phyloP scores from a whole-genome alignment of 2,113 vertebrate species.

The Centrocercus urophasianus region DNA sequence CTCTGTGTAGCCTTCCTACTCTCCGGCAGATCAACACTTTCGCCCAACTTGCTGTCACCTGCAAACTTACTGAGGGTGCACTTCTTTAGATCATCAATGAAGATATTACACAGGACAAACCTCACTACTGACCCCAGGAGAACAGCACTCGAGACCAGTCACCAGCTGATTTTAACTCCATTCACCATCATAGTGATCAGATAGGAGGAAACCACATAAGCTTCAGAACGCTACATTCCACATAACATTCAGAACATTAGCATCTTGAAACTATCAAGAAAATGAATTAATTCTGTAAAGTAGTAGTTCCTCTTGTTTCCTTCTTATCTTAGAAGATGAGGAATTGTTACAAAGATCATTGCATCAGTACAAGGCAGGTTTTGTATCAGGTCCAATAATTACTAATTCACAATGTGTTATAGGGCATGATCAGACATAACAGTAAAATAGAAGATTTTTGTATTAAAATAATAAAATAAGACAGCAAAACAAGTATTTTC shows the following conservation, averaged over 20 bases:
- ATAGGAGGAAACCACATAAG: background rate
- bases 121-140: too few relatives aligned
- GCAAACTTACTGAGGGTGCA: too few relatives aligned
- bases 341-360: background rate
- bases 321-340: background rate
- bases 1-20: too few relatives aligned
- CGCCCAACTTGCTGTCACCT: too few relatives aligned
- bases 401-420: background rate
- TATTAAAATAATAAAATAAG: background rate
- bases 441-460: background rate
- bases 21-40: too few relatives aligned
- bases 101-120: too few relatives aligned
- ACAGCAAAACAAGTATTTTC: background rate
- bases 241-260: background rate
- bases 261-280: background rate
- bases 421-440: background rate
- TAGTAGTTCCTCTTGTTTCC: background rate
- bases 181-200: too few relatives aligned
- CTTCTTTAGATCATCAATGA: too few relatives aligned
- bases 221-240: background rate
- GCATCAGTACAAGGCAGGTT: background rate
- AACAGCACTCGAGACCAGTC: too few relatives aligned
- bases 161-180: too few relatives aligned
- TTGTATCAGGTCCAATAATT: background rate
- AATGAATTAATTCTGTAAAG: background rate